phyloP scores from a whole-genome alignment of 2,113 vertebrate species.

The Scatophagus argus region DNA sequence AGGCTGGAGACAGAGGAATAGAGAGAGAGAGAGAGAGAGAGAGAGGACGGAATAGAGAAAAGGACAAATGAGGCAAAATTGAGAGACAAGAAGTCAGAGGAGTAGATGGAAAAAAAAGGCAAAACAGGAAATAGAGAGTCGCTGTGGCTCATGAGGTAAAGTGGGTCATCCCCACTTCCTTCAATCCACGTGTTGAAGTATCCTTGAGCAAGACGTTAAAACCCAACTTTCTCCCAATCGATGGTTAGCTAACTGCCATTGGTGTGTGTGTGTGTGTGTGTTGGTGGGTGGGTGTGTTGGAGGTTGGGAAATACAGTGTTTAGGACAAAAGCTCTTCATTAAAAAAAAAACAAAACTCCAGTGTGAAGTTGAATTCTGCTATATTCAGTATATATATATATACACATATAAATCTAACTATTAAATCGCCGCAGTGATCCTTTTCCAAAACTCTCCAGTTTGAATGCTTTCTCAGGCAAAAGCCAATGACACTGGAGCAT shows the following conservation, averaged over 20 bases:
- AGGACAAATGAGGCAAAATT: neutral
- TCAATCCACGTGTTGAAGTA: neutral
- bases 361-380: neutral
- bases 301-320: no score
- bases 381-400: no score
- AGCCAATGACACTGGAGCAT: neutral
- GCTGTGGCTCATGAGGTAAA: neutral
- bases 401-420: no score
- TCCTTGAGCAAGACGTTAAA: neutral
- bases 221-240: no score
- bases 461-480: neutral
- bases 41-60: neutral
- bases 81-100: neutral
- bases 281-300: no score
- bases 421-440: no score
- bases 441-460: neutral
- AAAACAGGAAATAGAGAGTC: neutral
- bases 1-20: neutral
- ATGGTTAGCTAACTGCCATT: no score
- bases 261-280: no score
- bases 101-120: neutral
- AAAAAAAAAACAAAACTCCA: no score
- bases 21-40: neutral
- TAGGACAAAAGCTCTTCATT: no score
- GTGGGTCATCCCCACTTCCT: neutral